Conservation (phyloP, 2,888 invertebrate genomes). For the Pandemis corylana region DNA sequence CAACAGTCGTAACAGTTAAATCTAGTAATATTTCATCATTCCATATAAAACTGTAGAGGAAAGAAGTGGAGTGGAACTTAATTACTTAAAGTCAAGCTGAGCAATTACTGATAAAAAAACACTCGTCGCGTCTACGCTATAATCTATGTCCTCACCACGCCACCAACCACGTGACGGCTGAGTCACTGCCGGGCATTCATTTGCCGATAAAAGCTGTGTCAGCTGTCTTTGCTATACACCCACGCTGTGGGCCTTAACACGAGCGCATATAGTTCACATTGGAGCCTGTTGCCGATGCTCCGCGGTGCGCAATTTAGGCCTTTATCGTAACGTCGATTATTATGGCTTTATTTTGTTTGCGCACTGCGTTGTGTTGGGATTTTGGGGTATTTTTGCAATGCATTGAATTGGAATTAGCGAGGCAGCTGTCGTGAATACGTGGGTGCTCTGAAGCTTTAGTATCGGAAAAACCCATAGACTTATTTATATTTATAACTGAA, state of each 20-base stretch:
- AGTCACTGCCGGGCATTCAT: conserved; percentile 48
- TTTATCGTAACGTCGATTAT: conserved; percentile 29
- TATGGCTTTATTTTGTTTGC: conserved; percentile 28
- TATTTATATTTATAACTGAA: neutral
- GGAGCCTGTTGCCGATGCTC: neutral
- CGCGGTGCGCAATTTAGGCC: conserved; percentile 28
- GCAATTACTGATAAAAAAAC: neutral
- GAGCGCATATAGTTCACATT: conserved; percentile 12
- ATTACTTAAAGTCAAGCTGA: neutral
- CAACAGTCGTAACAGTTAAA: too few species aligned
- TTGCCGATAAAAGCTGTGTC: conserved; percentile 46
- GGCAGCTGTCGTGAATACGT: conserved; percentile 13
- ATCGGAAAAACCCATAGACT: neutral
- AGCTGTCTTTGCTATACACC: conserved; percentile 44
- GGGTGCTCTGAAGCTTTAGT: conserved; percentile 16
- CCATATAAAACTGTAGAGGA: neutral
- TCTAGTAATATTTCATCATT: neutral
- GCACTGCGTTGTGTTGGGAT: conserved; percentile 25
- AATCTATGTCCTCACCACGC: conserved; percentile 52
- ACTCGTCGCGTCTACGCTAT: conserved; percentile 17
- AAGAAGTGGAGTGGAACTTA: too few species aligned
- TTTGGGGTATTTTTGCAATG: conserved; percentile 17
- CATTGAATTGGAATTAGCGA: conserved; percentile 24
- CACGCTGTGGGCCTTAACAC: conserved; percentile 4
- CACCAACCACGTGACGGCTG: conserved; percentile 57